phyloP scores from a whole-genome alignment of 2,113 vertebrate species.

The Bujurquina vittata region DNA sequence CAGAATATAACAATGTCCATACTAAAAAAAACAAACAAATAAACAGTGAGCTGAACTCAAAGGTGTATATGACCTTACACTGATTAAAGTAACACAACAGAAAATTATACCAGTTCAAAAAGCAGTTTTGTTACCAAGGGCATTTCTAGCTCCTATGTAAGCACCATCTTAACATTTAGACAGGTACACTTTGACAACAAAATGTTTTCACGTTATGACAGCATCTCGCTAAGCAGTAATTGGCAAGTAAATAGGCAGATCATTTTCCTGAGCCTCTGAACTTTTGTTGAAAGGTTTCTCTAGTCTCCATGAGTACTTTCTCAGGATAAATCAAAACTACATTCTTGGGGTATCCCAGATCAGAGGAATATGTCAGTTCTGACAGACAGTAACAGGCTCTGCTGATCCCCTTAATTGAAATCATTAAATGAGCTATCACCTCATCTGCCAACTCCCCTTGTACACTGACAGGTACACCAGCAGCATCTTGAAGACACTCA shows the following conservation, averaged over 20 bases:
- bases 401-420: slow-evolving; percentile 12
- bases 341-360: neutral
- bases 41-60: no score
- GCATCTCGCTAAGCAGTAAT: neutral
- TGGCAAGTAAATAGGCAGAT: neutral
- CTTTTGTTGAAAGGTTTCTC: neutral
- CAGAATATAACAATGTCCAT: no score
- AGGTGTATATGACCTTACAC: neutral
- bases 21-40: no score
- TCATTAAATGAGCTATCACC: slow-evolving; percentile 4
- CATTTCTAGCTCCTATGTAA: no score
- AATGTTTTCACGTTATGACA: neutral
- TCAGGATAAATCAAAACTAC: neutral
- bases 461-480: neutral
- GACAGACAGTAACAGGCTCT: slow-evolving; percentile 8
- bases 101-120: no score
- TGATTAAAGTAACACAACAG: no score
- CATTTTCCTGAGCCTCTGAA: neutral
- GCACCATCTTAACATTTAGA: neutral
- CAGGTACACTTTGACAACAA: neutral
- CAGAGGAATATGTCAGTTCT: slow-evolving; percentile 2
- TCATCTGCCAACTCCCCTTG: neutral
- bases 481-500: neutral
- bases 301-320: neutral
- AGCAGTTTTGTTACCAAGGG: no score